These are phyloP conservation scores for Rhombomys opimus DNA, from an alignment of 2,113 vertebrate genomes.

Conservation along the genomic window DNA sequence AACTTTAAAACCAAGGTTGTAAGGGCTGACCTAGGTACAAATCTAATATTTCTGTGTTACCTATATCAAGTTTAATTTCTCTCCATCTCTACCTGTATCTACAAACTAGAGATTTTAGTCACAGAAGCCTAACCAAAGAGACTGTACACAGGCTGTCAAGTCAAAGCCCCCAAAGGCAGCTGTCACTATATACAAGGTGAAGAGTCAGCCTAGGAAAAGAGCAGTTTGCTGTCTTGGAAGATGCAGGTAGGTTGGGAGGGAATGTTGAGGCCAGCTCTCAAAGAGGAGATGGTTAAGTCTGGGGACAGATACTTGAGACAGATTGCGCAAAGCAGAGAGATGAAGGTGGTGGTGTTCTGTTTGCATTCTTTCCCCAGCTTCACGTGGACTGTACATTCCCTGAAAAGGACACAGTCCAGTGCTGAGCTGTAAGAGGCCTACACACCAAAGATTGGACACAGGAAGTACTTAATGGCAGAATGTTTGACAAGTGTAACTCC, in stretches of 20 bases:
- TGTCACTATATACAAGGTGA: not conserved
- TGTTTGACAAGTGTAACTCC: slow-evolving; percentile 23
- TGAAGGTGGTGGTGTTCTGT: slow-evolving; percentile 43
- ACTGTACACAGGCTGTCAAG: not conserved
- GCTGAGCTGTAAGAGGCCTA: not conserved
- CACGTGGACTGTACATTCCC: slow-evolving; percentile 43
- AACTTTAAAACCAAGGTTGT: not conserved
- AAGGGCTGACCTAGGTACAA: not conserved
- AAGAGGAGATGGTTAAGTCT: not conserved
- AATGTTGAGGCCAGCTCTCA: not conserved
- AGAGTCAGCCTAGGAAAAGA: not conserved
- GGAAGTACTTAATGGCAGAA: not conserved
- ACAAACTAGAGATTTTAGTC: slow-evolving; percentile 22
- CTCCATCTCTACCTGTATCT: slow-evolving; percentile 1
- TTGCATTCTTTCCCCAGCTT: slow-evolving; percentile 41
- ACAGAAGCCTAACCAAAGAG: slow-evolving; percentile 24
- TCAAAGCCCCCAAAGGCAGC: not conserved
- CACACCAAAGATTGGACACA: not conserved
- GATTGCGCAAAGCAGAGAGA: slow-evolving; percentile 19
- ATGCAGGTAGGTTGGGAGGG: not conserved
- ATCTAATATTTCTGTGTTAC: not conserved
- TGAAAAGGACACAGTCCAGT: not conserved
- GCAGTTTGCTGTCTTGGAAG: not conserved
- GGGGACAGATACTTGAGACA: not conserved
- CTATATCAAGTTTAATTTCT: slow-evolving; percentile 45